Percentiles rank a stretch among this genome's conserved stretches.
Evolutionary conservation across 2,888 invertebrate genomes (phyloP).

Genomic region (Osmoderma eremita): DNA sequence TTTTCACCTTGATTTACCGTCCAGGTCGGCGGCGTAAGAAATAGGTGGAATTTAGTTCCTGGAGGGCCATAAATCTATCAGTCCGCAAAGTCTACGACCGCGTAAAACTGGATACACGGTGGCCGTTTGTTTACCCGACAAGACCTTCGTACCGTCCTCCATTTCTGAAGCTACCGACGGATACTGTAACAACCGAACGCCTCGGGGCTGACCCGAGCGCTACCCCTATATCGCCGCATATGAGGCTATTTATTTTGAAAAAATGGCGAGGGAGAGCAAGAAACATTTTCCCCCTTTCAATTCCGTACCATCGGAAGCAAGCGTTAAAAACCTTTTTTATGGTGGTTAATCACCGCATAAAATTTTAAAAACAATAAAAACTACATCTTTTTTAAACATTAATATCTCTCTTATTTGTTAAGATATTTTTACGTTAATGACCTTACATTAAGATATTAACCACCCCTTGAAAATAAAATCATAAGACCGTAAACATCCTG

Average conservation of each 20-base stretch:
- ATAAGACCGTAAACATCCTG: too few relatives aligned
- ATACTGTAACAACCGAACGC: slow-evolving; percentile 9
- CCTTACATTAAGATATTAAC: too few relatives aligned
- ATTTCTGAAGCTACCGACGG: neutral
- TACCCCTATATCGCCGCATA: slow-evolving; percentile 55
- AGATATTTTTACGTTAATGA: too few relatives aligned
- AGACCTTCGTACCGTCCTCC: slow-evolving; percentile 44
- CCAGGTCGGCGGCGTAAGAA: slow-evolving; percentile 26
- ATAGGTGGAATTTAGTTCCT: slow-evolving; percentile 52
- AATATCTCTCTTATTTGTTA: too few relatives aligned
- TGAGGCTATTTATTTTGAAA: slow-evolving; percentile 56
- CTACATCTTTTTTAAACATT: neutral
- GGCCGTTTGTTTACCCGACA: slow-evolving; percentile 54
- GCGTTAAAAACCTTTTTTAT: too few relatives aligned
- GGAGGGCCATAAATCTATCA: slow-evolving; percentile 57
- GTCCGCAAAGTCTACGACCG: slow-evolving; percentile 51
- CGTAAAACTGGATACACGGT: slow-evolving; percentile 53
- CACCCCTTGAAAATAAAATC: too few relatives aligned
- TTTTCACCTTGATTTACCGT: slow-evolving; percentile 29
- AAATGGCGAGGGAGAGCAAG: slow-evolving; percentile 56
- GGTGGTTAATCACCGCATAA: too few relatives aligned
- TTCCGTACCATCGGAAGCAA: neutral
- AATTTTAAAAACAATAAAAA: too few relatives aligned
- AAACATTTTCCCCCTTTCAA: slow-evolving; percentile 46
- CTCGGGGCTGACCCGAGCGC: slow-evolving; percentile 26